Base-by-base conservation (phyloP, 64 coral and sea anemone species). In the Trachythela sp. region DNA sequence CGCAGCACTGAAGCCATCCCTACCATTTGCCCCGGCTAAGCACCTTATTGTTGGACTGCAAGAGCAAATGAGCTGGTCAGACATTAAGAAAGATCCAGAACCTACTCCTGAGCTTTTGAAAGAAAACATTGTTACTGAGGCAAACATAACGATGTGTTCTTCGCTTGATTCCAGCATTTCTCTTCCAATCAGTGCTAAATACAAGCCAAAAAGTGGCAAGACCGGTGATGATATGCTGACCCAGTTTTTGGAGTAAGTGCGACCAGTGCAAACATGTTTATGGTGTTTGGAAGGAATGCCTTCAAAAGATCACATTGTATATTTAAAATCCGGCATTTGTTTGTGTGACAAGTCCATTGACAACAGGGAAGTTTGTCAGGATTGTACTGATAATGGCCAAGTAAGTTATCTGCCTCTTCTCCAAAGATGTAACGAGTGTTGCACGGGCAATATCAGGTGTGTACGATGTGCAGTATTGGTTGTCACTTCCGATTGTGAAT, bases 31-130 rank as follows among this genome's bases (percentile, higher is more conserved):
- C 32, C 39, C 76, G 48, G 70, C 43, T 88, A 51, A 84, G 80
- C 80, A 88, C 83, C 58, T 85, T 31, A 70, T 92, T 92, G 91
- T 92, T 64, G 86, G 86, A 34, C 86, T 88, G 42, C 83, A 88
- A 87, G 86, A 87, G 30, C 71, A 88, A 37, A 49, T 92, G 17
- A 85, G 87, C 72, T 85, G 87, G 36, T 31, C 86, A 52, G 87
- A 87, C 36, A 85, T 76, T 8, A 26, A 35, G 87, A 9, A 88
- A 36, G 56, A 87, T 38, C 86, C 76, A 3, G 87, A 88, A 8
- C 91, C 91, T 83, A 92, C 91, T 32, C 42, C 86, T 13, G 86
- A 92, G 40, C 84, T 88, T 83, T 32, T 92, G 13, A 92, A 92
- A 83, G 20, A 87, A 35, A 39, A 18, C n/a, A 54, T 90, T 36